phyloP scores from a whole-genome alignment of 2,113 vertebrate species.

The Xenus cinereus region DNA sequence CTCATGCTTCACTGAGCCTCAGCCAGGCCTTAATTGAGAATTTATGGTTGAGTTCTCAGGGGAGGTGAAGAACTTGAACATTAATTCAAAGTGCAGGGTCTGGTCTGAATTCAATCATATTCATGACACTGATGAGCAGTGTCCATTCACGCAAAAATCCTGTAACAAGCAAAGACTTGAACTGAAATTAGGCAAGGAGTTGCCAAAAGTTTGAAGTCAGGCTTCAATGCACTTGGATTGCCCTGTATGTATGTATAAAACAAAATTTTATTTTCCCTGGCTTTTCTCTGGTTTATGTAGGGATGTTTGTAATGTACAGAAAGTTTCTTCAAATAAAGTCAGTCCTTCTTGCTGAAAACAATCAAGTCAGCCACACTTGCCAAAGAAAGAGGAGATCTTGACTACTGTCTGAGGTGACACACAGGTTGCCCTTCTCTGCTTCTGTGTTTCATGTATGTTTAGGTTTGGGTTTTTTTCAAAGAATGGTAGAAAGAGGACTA shows the following conservation, averaged over 20 bases:
- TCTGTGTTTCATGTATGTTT: neutral
- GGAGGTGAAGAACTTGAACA: neutral
- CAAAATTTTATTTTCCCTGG: neutral
- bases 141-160: neutral
- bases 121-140: neutral
- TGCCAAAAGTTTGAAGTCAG: neutral
- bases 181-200: neutral
- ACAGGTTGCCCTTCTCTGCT: neutral
- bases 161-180: neutral
- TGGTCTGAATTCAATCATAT: neutral
- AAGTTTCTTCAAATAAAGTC: neutral
- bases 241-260: neutral
- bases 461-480: neutral
- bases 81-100: neutral
- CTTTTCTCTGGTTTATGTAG: neutral
- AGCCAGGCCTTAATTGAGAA: conserved; percentile 42
- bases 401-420: neutral
- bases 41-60: conserved; percentile 46
- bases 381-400: neutral
- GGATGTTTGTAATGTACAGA: neutral
- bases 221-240: neutral
- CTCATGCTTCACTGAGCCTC: conserved; percentile 21
- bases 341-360: neutral
- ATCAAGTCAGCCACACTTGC: neutral
- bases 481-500: neutral